phyloP scores from a whole-genome alignment of 2,113 vertebrate genomes.

The Vireo altiloquus region DNA sequence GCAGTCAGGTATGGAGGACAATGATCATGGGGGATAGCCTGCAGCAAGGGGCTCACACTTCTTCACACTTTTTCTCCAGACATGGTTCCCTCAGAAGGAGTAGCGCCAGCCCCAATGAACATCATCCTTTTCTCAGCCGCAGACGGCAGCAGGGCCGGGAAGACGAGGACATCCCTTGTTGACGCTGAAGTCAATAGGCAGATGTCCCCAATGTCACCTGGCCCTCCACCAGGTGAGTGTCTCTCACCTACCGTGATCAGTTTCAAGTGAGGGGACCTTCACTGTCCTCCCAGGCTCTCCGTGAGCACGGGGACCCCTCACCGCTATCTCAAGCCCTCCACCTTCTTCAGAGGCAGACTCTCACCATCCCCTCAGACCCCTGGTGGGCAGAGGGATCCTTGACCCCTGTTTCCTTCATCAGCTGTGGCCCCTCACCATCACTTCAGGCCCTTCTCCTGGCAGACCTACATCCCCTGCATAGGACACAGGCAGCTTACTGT shows the following conservation, averaged over 20 bases:
- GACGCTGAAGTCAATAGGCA: background rate
- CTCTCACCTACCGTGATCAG: fast-evolving
- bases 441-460: background rate
- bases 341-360: background rate
- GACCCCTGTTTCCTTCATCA: background rate
- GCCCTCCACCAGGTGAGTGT: background rate
- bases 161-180: background rate
- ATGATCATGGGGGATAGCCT: background rate
- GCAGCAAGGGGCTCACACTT: fast-evolving
- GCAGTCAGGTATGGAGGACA: background rate
- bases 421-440: background rate
- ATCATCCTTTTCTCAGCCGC: fast-evolving
- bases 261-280: fast-evolving
- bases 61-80: too few species aligned
- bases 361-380: too few species aligned
- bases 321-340: background rate
- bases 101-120: background rate
- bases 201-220: background rate
- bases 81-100: background rate
- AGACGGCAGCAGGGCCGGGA: fast-evolving
- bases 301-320: background rate
- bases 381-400: fast-evolving
- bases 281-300: background rate
- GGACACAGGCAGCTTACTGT: background rate
- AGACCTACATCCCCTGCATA: background rate